Evolutionary conservation across 2,797 vertebrate species (phyloP).

Genomic region (Falco peregrinus): DNA sequence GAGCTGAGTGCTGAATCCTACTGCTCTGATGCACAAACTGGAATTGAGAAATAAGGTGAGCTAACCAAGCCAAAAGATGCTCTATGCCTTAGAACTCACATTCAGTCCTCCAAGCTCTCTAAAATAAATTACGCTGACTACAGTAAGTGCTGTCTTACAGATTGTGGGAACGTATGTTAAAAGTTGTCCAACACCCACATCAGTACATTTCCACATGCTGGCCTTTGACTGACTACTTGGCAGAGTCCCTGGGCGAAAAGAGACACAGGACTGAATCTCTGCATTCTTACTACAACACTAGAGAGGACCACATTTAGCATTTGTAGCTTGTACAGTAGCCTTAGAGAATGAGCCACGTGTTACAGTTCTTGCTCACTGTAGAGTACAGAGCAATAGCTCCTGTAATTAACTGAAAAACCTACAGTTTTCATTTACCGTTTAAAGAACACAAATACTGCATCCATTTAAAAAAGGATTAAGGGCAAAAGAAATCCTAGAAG

Average conservation of each 20-base stretch:
- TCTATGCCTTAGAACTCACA: background rate
- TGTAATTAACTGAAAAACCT: background rate
- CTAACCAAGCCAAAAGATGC: background rate
- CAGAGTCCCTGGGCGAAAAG: background rate
- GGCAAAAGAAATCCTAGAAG: background rate
- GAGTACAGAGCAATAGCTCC: background rate
- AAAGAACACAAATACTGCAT: background rate
- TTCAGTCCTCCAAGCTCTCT: background rate
- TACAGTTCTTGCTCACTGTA: background rate
- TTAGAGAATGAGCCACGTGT: background rate
- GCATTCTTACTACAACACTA: background rate
- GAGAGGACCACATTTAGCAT: background rate
- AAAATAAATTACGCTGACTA: background rate
- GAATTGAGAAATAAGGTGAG: background rate
- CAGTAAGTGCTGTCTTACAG: background rate
- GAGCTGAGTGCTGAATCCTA: background rate
- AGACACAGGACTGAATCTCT: background rate
- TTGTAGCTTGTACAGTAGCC: background rate
- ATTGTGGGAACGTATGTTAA: background rate
- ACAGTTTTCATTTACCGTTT: background rate
- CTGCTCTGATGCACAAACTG: background rate
- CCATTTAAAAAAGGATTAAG: background rate
- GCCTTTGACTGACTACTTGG: background rate
- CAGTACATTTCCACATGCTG: background rate
- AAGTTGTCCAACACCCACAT: background rate